Base-by-base conservation (phyloP, 2,113 vertebrate genomes). In the Dunckerocampus dactyliophorus region DNA sequence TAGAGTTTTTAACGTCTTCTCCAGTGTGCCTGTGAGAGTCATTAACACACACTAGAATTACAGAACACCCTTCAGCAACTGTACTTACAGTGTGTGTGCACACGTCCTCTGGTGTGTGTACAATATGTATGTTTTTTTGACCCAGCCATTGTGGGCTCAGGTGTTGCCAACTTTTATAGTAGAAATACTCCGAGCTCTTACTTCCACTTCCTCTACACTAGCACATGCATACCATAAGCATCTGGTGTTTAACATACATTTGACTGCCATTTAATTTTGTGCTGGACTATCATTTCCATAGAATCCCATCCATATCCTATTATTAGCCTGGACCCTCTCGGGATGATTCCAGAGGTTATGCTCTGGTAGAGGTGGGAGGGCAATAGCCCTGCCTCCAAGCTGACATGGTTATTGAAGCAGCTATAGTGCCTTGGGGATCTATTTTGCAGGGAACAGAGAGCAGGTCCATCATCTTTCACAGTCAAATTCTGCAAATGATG, bases 21-120 rank as follows among this genome's bases (percentile, higher is more conserved):
- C 78, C 84, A 85, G 74, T 83, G 82, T 63, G 81, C 83, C 81
- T 77, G 75, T 65, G 81, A 89, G 86, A 89, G 85, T 83, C 82
- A 83, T 89, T 89, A 87, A 85, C 83, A 80, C 80, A 86, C 79
- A 74, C 74, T 83, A 71, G 81, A 85, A 83, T 83, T 88, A 82
- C 76, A 81, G 80, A 84, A 77, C 77, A 72, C 73, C 83, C 69
- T 73, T 83, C 77, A 60, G 75, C 66, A 74, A 78, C 81, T 67
- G 48, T 69, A 74, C 71, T 71, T 31, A 70, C 54, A 45, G 12
- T 71, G 54, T 73, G 63, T 76, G 65, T 72, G 74, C 59, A 49
- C 60, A 60, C 64, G 59, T 48, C 34, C 43, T 39, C 63, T 42
- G 48, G 45, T 71, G 63, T 70, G 60, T 37, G 34, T 37, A 10